These are phyloP conservation scores for Hypotaenidia philippensis DNA, from an alignment of 2,797 vertebrate genomes.

Conservation along the genomic window DNA sequence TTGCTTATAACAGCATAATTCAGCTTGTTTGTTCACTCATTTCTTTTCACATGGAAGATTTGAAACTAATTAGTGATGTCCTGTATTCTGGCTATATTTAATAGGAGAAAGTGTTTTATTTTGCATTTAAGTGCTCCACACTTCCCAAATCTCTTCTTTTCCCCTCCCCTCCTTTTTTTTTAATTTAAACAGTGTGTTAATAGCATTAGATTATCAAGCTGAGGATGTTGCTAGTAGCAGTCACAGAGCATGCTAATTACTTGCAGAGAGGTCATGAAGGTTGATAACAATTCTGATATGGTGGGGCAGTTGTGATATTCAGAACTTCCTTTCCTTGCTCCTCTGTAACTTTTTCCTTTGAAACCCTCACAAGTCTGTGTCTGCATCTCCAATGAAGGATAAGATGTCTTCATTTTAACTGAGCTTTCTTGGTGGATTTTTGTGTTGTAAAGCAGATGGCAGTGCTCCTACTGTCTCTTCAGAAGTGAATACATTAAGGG, in stretches of 20 bases:
- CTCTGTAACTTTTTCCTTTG: not conserved
- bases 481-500: slow-evolving; percentile 48
- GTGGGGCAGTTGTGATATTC: not conserved
- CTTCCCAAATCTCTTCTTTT: not conserved
- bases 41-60: slow-evolving; percentile 43
- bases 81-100: not conserved
- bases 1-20: slow-evolving; percentile 35
- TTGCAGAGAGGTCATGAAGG: not conserved
- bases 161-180: rapidly evolving
- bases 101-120: not conserved
- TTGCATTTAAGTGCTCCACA: not conserved
- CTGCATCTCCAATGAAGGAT: not conserved
- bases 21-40: slow-evolving; percentile 7
- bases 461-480: slow-evolving; percentile 23
- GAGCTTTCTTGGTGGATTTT: not conserved
- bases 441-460: slow-evolving; percentile 46
- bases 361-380: not conserved
- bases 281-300: not conserved
- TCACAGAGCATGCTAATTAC: not conserved
- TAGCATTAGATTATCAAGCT: not conserved
- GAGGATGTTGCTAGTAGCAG: not conserved
- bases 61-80: not conserved
- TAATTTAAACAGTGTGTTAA: not conserved
- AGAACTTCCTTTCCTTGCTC: not conserved
- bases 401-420: not conserved